Percentiles rank a stretch among this genome's conserved stretches.
Evolutionary conservation across 2,888 invertebrate species (phyloP).

Genomic region (Cremastobaeus sp.): DNA sequence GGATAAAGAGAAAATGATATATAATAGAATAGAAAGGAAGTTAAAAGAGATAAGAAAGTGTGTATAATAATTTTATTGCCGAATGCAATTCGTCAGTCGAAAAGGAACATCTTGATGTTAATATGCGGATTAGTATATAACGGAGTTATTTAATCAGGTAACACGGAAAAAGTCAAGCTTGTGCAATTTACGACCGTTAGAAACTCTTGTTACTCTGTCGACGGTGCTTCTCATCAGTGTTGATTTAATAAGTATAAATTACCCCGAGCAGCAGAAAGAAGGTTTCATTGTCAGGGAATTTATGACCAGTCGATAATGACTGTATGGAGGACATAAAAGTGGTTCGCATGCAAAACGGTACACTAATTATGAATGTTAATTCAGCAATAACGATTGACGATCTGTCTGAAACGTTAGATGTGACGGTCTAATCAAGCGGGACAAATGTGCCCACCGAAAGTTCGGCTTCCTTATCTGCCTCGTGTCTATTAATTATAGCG

Average conservation of each 20-base stretch:
- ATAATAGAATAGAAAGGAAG: too few relatives aligned
- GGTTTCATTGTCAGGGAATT: constrained; percentile 28
- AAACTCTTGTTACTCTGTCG: constrained; percentile 13
- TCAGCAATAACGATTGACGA: constrained; percentile 22
- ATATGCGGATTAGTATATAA: too few relatives aligned
- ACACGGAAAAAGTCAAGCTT: too few relatives aligned
- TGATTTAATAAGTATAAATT: constrained; percentile 38
- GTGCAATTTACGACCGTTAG: constrained; percentile 17
- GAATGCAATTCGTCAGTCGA: too few relatives aligned
- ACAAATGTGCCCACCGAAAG: constrained; percentile 42
- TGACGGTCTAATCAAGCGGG: constrained; percentile 28
- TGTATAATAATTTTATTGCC: too few relatives aligned
- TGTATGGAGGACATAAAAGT: constrained; percentile 50
- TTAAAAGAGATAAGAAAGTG: too few relatives aligned
- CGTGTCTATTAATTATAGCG: constrained; percentile 45
- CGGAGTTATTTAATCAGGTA: too few relatives aligned
- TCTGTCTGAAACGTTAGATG: constrained; percentile 26
- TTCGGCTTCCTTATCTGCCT: constrained; percentile 25
- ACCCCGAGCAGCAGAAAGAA: constrained; percentile 9
- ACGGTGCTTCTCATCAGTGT: constrained; percentile 5
- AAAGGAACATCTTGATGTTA: too few relatives aligned
- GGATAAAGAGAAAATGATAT: too few relatives aligned
- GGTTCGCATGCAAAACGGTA: constrained; percentile 33
- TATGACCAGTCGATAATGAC: constrained; percentile 49
- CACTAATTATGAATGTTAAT: constrained; percentile 56